Evolutionary conservation across 1,140 invertebrate genomes (phyloP), one percentile per base, ranked within the genome.

Genomic region (Chymomyza costata): DNA sequence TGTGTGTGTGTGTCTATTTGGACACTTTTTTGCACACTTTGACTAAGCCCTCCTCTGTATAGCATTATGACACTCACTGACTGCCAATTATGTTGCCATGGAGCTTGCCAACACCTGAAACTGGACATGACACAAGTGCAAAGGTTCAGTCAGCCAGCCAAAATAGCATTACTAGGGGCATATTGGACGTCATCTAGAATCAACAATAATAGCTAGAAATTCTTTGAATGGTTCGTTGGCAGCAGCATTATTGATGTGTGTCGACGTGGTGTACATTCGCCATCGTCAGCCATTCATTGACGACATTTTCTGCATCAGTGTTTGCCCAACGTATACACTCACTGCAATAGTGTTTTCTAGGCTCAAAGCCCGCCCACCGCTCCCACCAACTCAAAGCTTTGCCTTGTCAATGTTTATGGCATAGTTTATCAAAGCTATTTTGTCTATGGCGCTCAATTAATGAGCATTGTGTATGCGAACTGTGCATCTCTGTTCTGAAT

Each of bases 401-500:
- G n/a, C n/a, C n/a, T n/a, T n/a, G n/a, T n/a, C n/a, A n/a, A n/a
- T n/a, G n/a, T n/a, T n/a, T n/a, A n/a, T n/a, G n/a, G n/a, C n/a
- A n/a, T n/a, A n/a, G 30, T 53, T 18, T 45, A 49, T 51, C 45
- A 39, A 40, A 52, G 31, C 34, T 34, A 31, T 61, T n/a, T 66
- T 62, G 46, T 45, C 41, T 38, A 10, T 28, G 58, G 48, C 51
- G 47, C 58, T 59, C 69, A 55, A 54, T 71, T 78, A 76, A 76
- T 76, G 73, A 78, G 71, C 71, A 61, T 78, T 76, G 78, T 76
- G 71, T 76, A 76, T 76, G 71, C 71, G 57, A 46, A 25, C 66
- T 71, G 21, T 25, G 8, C 21, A 8, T 25, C 21, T 25, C 21
- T n/a, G n/a, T n/a, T 25, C 21, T 25, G 21, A 25, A n/a, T n/a